phyloP scores from a whole-genome alignment of 1,140 invertebrate genomes.

The Microvelia longipes region DNA sequence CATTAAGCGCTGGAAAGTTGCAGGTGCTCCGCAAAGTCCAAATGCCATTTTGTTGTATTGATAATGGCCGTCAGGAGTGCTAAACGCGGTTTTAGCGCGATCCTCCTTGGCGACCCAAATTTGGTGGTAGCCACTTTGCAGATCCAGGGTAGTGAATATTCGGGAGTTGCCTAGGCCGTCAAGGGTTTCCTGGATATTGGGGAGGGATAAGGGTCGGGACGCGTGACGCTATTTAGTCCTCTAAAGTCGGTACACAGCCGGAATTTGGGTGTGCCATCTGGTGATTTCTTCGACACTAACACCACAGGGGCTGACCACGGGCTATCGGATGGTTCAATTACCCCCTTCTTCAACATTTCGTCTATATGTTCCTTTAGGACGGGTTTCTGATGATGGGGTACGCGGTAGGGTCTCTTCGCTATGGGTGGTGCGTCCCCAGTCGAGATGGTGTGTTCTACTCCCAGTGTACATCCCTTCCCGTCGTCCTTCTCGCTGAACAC shows the following conservation, averaged over 20 bases:
- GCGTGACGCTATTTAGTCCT: slow-evolving; percentile 27
- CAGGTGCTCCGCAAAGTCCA: slow-evolving; percentile 28
- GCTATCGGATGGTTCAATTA: slow-evolving; percentile 6
- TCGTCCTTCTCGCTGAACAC: too few relatives aligned
- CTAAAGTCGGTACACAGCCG: slow-evolving; percentile 27
- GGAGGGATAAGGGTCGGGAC: slow-evolving; percentile 34
- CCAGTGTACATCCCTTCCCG: slow-evolving; percentile 6
- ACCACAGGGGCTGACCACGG: slow-evolving; percentile 11
- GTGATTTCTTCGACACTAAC: slow-evolving; percentile 11
- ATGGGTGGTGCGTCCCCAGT: slow-evolving; percentile 12
- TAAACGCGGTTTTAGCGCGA: slow-evolving; percentile 34
- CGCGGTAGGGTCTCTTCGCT: background rate
- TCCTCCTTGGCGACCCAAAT: slow-evolving; percentile 29
- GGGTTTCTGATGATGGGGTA: slow-evolving; percentile 1
- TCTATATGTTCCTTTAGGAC: slow-evolving; percentile 6
- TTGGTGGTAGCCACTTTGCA: slow-evolving; percentile 37
- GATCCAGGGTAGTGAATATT: slow-evolving; percentile 34
- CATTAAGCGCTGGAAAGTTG: slow-evolving; percentile 30
- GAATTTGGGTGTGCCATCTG: slow-evolving; percentile 21
- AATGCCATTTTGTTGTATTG: slow-evolving; percentile 28
- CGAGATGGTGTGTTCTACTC: slow-evolving; percentile 7
- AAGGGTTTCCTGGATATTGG: slow-evolving; percentile 33
- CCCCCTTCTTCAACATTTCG: slow-evolving; percentile 9
- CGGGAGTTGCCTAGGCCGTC: slow-evolving; percentile 28
- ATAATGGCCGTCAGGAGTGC: slow-evolving; percentile 25